Base-by-base conservation (phyloP, 64 coral and sea anemone species). In the Stichodactyla mertensii region DNA sequence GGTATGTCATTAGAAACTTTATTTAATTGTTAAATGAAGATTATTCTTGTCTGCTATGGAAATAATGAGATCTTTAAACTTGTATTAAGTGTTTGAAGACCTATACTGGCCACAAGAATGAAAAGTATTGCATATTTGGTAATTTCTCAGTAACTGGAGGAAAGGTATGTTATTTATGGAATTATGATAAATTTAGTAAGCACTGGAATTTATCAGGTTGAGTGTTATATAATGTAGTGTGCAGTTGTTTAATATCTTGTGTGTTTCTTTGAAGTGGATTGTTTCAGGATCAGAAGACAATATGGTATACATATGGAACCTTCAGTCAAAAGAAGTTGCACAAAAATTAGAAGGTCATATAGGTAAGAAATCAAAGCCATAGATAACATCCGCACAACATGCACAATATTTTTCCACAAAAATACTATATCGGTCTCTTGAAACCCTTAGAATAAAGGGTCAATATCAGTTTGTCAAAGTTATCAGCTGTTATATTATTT, bases 81-180 rank as follows among this genome's bases (percentile, higher is more conserved):
- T 45, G 19, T 26, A 77, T 85, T 91, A 20, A 94, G 93, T 99
- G 96, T 62, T 87, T 99, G 61, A 99, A 99, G 80, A 99, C 96
- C 2, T 99, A 99, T 64, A 95, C 96, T 52, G 93, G 96, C 51
- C 96, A 99, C 82, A 99, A 99, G 86, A 99, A 99, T 91, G 96
- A 99, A 86, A 99, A 99, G 87, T 99, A 99, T 70, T 99, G 96
- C 88, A 86, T 99, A 54, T 99, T 99, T 92, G 96, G 93, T n/a
- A 99, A 99, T 57, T 99, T 99, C 83, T 99, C 96, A 78, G 96
- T 99, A 10, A 99, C 96, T 57, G 96, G 96, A 78, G 96, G 96
- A 51, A 99, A 99, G 96, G 96, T 92, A 1, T 26, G 27, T 0
- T 9, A 2, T 45, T 45, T 45, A 45, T 45, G 36, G 36, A 45